Evolutionary conservation across 2,113 vertebrate genomes (phyloP).

Genomic region (Triplophysa siluroides): DNA sequence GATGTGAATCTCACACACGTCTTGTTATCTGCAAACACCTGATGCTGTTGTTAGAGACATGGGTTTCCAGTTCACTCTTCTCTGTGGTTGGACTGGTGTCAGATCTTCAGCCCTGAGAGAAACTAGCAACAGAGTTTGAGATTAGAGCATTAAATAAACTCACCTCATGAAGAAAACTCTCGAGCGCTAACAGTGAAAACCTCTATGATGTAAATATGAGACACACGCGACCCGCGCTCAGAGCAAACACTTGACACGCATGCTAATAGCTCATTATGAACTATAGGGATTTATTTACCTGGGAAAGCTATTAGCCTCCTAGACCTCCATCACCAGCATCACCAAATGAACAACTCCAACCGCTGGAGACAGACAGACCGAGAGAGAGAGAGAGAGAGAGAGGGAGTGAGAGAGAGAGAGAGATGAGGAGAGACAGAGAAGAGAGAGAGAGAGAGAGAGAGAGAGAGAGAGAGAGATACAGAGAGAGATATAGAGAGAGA

Average conservation of each 20-base stretch:
- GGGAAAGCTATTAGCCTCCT: conserved; percentile 56
- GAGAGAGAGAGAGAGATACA: not conserved
- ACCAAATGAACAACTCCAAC: conserved; percentile 43
- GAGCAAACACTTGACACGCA: conserved; percentile 51
- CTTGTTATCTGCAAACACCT: conserved; percentile 43
- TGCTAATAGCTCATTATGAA: conserved; percentile 57
- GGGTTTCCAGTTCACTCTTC: conserved; percentile 3
- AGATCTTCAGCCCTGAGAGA: conserved; percentile 9
- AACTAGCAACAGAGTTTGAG: not conserved
- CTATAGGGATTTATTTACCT: conserved; percentile 59
- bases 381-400: conserved; percentile 7
- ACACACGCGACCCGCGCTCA: conserved; percentile 19
- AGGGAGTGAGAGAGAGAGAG: no score
- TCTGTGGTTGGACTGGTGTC: not conserved
- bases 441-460: conserved; percentile 13
- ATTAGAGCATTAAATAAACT: conserved; percentile 10
- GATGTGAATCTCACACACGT: conserved; percentile 28
- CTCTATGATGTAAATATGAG: conserved; percentile 38
- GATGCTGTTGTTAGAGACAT: conserved; percentile 19
- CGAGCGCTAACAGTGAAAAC: not conserved
- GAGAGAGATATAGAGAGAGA: not conserved
- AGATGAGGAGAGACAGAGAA: conserved; percentile 10
- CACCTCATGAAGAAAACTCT: not conserved
- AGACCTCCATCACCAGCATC: conserved; percentile 52
- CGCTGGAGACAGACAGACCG: conserved; percentile 14